A percentile compares a stretch with the other conserved stretches of the same genome.
Conservation (phyloP, 2,113 vertebrate species). For the Diglossa brunneiventris region DNA sequence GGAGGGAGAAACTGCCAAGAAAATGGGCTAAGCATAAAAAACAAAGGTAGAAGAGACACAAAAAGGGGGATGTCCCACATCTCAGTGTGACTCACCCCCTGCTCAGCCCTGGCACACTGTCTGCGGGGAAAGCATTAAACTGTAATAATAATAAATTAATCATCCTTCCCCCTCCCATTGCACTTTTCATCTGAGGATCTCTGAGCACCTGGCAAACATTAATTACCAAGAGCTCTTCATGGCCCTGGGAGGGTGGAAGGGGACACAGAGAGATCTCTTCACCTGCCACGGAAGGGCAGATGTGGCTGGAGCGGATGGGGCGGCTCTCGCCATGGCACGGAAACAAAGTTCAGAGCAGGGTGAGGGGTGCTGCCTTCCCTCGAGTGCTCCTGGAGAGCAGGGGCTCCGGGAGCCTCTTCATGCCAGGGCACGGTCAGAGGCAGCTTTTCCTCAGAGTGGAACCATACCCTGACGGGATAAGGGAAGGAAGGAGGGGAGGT, state of each 20-base stretch:
- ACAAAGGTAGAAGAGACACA: constrained; percentile 7
- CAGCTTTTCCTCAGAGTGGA: not conserved
- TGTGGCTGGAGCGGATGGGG: fast-evolving
- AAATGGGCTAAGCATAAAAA: constrained; percentile 29
- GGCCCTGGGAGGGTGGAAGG: constrained; percentile 43
- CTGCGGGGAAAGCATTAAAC: constrained; percentile 64
- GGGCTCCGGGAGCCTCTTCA: fast-evolving
- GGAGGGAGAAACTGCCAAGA: constrained; percentile 53
- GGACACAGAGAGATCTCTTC: constrained; percentile 6
- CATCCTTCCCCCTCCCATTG: constrained; percentile 67
- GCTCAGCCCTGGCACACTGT: constrained; percentile 52
- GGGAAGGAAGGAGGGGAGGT: not conserved
- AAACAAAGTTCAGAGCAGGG: not conserved
- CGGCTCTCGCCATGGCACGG: fast-evolving
- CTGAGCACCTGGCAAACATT: constrained; percentile 64
- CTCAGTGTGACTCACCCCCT: constrained; percentile 35
- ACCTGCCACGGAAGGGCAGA: not conserved
- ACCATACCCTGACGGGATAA: not conserved
- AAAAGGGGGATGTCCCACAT: constrained; percentile 51
- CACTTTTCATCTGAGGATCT: constrained; percentile 66
- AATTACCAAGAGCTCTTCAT: constrained; percentile 44
- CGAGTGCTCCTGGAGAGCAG: not conserved
- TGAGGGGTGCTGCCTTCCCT: not conserved
- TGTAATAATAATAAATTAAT: constrained; percentile 72
- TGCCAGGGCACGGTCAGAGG: not conserved